A percentile compares a stretch with the other conserved stretches of the same genome.
These are phyloP conservation scores for Archilochus colubris DNA, from an alignment of 2,113 vertebrate species.

Conservation along the genomic window DNA sequence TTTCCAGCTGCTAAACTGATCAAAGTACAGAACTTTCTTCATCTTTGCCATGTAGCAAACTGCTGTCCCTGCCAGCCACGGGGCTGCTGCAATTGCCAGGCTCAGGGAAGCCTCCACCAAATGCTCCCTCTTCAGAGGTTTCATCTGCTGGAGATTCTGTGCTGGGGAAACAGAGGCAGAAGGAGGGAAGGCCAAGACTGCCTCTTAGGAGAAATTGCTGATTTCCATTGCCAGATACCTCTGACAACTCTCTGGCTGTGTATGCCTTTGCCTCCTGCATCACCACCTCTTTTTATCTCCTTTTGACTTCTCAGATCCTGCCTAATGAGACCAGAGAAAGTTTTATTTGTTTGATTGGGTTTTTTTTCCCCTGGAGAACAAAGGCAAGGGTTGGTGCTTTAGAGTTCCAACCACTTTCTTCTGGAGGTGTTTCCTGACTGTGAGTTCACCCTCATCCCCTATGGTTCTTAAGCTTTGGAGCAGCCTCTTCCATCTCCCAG, in stretches of 20 bases:
- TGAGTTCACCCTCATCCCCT: background rate
- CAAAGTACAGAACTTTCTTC: background rate
- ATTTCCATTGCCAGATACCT: background rate
- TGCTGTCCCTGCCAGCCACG: background rate
- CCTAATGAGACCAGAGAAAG: background rate
- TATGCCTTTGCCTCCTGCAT: background rate
- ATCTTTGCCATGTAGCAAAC: background rate
- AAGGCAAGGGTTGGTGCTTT: background rate
- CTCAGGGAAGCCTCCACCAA: background rate
- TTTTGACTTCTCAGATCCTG: background rate
- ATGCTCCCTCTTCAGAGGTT: background rate
- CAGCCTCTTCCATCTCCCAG: background rate
- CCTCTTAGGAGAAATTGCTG: background rate
- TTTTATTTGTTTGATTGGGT: background rate
- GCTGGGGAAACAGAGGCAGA: background rate
- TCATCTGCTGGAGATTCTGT: background rate
- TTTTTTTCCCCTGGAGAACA: background rate
- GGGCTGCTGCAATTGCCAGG: background rate
- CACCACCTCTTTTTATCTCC: background rate
- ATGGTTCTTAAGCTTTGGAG: background rate
- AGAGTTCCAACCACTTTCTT: background rate
- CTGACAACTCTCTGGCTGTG: background rate
- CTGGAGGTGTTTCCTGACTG: background rate
- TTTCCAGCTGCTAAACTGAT: constrained; percentile 3
- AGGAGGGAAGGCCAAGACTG: background rate